Conservation (phyloP, 2,888 invertebrate genomes). For the Apeira syringaria region DNA sequence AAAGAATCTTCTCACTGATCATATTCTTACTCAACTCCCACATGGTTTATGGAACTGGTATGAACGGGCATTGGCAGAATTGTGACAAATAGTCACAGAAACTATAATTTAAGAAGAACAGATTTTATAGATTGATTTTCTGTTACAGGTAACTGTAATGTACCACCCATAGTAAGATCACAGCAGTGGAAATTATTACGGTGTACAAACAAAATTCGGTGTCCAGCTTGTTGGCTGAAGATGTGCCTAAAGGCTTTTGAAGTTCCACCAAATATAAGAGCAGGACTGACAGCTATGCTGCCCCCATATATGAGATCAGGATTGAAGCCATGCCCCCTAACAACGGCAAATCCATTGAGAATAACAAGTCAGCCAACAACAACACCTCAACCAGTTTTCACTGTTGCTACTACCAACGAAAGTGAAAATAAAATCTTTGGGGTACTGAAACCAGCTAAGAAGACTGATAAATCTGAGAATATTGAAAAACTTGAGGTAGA, state of each 20-base stretch:
- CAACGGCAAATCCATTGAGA: constrained; percentile 62
- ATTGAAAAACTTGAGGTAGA: constrained; percentile 50
- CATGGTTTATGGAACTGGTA: too few species aligned
- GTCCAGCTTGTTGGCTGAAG: constrained; percentile 94
- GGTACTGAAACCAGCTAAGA: constrained; percentile 58
- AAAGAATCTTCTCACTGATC: too few species aligned
- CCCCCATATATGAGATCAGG: constrained; percentile 85
- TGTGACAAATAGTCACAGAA: too few species aligned
- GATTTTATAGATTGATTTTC: neutral
- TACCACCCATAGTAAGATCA: constrained; percentile 87
- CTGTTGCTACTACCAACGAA: constrained; percentile 48
- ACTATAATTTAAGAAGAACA: too few species aligned
- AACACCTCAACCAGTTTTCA: constrained; percentile 53
- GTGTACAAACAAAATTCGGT: constrained; percentile 89
- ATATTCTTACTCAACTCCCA: too few species aligned
- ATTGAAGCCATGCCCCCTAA: constrained; percentile 48
- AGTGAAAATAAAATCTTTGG: constrained; percentile 67
- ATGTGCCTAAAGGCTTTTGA: constrained; percentile 92
- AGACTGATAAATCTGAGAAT: constrained; percentile 62
- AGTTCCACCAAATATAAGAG: constrained; percentile 87
- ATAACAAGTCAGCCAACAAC: constrained; percentile 39
- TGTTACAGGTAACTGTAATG: constrained; percentile 85
- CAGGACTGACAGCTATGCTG: constrained; percentile 87
- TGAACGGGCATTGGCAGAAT: too few species aligned
- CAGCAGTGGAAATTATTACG: constrained; percentile 87